Evolutionary conservation across 2,888 invertebrate species (phyloP).

Genomic region (Eumerus sabulonum): DNA sequence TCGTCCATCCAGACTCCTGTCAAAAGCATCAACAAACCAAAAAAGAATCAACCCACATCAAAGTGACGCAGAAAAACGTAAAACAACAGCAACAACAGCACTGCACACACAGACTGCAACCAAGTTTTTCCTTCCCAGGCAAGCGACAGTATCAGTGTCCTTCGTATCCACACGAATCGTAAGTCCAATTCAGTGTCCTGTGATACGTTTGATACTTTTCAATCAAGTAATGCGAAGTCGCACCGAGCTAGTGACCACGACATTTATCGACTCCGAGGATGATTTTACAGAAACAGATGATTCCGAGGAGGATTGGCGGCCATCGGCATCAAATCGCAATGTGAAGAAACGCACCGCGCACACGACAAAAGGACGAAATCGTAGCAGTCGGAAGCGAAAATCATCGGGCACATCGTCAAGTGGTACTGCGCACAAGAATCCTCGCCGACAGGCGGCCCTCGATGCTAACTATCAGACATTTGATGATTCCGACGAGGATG

Average conservation of each 20-base stretch:
- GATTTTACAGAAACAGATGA: conserved; percentile 78
- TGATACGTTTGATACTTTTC: background rate
- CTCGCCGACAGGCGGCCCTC: conserved; percentile 62
- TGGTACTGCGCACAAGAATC: conserved; percentile 59
- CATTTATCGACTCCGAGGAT: conserved; percentile 78
- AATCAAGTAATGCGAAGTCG: conserved; percentile 76
- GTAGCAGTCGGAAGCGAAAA: conserved; percentile 66
- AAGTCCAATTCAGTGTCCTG: background rate
- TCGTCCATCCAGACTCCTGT: conserved; percentile 54
- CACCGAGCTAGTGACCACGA: conserved; percentile 78
- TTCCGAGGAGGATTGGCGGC: conserved; percentile 79
- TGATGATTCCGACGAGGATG: conserved; percentile 73
- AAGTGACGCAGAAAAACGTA: background rate
- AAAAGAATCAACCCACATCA: conserved; percentile 25
- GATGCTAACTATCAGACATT: conserved; percentile 73
- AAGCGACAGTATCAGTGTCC: conserved; percentile 40
- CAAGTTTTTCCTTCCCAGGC: conserved; percentile 46
- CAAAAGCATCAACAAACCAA: conserved; percentile 62
- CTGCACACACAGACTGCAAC: too few relatives aligned
- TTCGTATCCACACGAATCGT: background rate
- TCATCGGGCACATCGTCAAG: conserved; percentile 64
- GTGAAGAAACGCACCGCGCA: conserved; percentile 72
- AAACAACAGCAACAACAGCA: too few relatives aligned
- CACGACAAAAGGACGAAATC: conserved; percentile 69
- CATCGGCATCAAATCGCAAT: conserved; percentile 72